Evolutionary conservation across 2,888 invertebrate species (phyloP).

Genomic region (Sarcophaga rosellei): DNA sequence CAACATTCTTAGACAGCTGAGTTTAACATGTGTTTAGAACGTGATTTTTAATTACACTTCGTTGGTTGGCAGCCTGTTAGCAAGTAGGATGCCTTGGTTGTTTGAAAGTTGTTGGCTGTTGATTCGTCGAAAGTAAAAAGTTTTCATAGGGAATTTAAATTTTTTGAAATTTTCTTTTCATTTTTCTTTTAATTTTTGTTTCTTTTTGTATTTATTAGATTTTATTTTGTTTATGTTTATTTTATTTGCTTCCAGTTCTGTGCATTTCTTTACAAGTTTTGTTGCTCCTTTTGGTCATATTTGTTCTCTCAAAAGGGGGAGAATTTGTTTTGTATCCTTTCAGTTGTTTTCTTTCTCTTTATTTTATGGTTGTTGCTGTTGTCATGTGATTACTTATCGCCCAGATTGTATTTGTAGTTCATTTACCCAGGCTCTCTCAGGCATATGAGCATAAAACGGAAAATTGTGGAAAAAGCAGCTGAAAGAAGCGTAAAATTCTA

Average conservation of each 20-base stretch:
- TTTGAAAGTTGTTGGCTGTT: not conserved
- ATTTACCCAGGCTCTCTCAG: slow-evolving; percentile 56
- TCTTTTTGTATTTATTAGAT: no score
- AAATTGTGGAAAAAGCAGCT: no score
- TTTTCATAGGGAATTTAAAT: not conserved
- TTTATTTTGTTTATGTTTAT: slow-evolving; percentile 13
- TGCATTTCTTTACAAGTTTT: no score
- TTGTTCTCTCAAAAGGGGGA: slow-evolving; percentile 35
- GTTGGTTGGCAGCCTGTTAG: no score
- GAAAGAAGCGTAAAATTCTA: no score
- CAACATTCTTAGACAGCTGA: not conserved
- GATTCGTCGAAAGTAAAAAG: slow-evolving; percentile 45
- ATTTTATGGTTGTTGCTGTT: no score
- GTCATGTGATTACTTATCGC: not conserved
- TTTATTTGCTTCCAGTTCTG: not conserved
- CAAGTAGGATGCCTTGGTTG: not conserved
- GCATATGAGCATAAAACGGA: no score
- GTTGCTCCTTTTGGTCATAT: slow-evolving; percentile 47
- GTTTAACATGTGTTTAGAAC: slow-evolving; percentile 14
- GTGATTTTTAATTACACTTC: slow-evolving; percentile 56
- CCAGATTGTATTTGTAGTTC: slow-evolving; percentile 36
- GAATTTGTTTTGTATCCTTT: not conserved
- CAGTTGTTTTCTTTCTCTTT: no score
- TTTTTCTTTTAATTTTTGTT: not conserved
- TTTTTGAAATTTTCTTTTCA: slow-evolving; percentile 8